Evolutionary conservation across 2,888 invertebrate genomes (phyloP), one percentile per base, ranked within the genome.

Genomic region (Pycnomerus fuliginosus): DNA sequence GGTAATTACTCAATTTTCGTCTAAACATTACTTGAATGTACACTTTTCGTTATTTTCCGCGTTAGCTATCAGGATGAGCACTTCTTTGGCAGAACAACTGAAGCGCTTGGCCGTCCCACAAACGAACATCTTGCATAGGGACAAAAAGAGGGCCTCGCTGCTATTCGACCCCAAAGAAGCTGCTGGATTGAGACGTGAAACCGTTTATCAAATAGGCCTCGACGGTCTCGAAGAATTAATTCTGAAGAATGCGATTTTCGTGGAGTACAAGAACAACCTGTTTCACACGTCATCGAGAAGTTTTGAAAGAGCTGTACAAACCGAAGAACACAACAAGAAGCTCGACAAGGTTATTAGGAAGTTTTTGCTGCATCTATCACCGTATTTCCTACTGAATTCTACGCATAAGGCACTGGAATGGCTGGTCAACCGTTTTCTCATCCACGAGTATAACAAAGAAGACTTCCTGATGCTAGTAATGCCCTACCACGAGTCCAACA

Each of bases 381-480:
- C 98, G 0, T 96, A 94, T 68, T 85, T 98, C 55, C 76, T 92
- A 33, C 73, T 94, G 0, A 87, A 87, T 58, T 80, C 85, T 3
- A 81, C 92, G 0, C 92, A 95, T 54, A 91, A 95, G 75, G 87
- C 93, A 1, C 70, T 99, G 30, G 99, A 99, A 76, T 99, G 97
- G 97, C 77, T 99, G 2, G 83, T 98, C 29, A 82, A 90, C 61
- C 82, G 95, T 55, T 96, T 87, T 67, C 83, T 86, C 53, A 86
- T 98, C 47, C 89, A 98, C 60, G 79, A 87, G 37, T 97, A 87
- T 70, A 97, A 97, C 65, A 81, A 83, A 40, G 84, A 90, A 62
- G 83, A 84, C 1, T 76, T 97, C 24, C 75, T 98, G 60, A 77
- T 84, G 47, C 75, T 91, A 4, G 86, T 91, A 39, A 71, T 99